These are phyloP conservation scores for Mixornis gularis DNA, from an alignment of 2,113 vertebrate species.

Conservation along the genomic window DNA sequence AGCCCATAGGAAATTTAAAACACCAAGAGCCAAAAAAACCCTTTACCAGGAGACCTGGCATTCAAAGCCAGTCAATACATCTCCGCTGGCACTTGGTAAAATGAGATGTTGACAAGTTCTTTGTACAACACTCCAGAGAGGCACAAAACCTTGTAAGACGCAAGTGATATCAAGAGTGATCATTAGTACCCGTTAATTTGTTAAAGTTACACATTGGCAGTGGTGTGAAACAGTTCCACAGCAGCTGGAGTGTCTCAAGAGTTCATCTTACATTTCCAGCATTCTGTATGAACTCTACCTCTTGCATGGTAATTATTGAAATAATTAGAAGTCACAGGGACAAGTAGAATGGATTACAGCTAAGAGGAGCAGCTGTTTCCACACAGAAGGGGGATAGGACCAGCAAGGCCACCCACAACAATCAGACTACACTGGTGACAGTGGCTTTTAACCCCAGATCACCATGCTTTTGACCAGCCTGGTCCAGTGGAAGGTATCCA, in stretches of 20 bases:
- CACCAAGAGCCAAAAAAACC: background rate
- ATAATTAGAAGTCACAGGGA: background rate
- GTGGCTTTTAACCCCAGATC: background rate
- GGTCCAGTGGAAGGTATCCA: background rate
- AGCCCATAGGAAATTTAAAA: background rate
- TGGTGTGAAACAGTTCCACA: background rate
- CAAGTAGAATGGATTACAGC: background rate
- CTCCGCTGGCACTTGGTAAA: background rate
- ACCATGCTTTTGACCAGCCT: background rate
- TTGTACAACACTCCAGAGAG: background rate
- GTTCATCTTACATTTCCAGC: background rate
- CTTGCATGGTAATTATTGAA: background rate
- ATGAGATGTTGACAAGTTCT: background rate
- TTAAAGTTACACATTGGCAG: background rate
- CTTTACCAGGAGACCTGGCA: background rate
- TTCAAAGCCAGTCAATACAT: background rate
- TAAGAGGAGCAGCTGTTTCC: background rate
- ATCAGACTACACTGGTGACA: fast-evolving
- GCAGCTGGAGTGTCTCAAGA: background rate
- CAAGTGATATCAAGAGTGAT: background rate
- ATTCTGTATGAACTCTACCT: background rate
- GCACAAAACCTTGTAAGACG: background rate
- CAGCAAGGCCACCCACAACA: background rate
- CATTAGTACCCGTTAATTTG: background rate
- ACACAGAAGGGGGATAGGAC: background rate